These are phyloP conservation scores for Acestrorhynchus altus DNA, from an alignment of 2,797 vertebrate species.

Conservation along the genomic window DNA sequence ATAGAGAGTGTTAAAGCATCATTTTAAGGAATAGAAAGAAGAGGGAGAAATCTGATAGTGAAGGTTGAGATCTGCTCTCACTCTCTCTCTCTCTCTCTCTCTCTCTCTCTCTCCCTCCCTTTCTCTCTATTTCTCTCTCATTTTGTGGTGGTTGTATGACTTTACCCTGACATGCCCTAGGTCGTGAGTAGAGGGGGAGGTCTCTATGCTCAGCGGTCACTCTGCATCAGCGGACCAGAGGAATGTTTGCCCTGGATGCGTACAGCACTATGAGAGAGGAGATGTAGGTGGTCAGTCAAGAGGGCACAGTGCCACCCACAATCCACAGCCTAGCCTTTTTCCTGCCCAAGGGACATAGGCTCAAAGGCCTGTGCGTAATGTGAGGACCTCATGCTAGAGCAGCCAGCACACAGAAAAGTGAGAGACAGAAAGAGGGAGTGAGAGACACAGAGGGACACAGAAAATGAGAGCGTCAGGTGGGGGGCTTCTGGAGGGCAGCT, in stretches of 20 bases:
- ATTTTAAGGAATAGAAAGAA: constrained; percentile 35
- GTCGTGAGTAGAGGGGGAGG: constrained; percentile 50
- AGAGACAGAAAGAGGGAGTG: constrained; percentile 12
- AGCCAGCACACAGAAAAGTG: constrained; percentile 23
- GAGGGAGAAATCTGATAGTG: constrained; percentile 34
- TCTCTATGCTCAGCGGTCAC: constrained; percentile 76
- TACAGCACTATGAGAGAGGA: constrained; percentile 46
- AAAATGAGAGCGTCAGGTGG: constrained; percentile 6
- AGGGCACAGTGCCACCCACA: constrained; percentile 59
- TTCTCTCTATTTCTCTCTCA: constrained; percentile 52
- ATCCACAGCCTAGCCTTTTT: constrained; percentile 27
- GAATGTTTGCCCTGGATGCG: constrained; percentile 70
- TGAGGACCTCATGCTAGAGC: constrained; percentile 42
- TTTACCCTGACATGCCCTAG: constrained; percentile 62
- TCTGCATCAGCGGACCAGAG: constrained; percentile 77
- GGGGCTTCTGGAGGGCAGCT: constrained; percentile 37
- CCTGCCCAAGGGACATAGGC: constrained; percentile 66
- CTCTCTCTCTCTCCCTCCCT: constrained; percentile 57
- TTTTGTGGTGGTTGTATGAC: constrained; percentile 40
- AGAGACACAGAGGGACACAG: neutral
- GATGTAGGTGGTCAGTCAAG: constrained; percentile 50
- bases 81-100: constrained; percentile 58
- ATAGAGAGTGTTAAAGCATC: constrained; percentile 49
- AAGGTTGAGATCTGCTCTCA: neutral
- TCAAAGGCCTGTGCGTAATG: constrained; percentile 69